Percentiles rank a stretch among this genome's conserved stretches.
Evolutionary conservation across 1,140 invertebrate genomes (phyloP).

Genomic region (Gonatopus flavifemur): DNA sequence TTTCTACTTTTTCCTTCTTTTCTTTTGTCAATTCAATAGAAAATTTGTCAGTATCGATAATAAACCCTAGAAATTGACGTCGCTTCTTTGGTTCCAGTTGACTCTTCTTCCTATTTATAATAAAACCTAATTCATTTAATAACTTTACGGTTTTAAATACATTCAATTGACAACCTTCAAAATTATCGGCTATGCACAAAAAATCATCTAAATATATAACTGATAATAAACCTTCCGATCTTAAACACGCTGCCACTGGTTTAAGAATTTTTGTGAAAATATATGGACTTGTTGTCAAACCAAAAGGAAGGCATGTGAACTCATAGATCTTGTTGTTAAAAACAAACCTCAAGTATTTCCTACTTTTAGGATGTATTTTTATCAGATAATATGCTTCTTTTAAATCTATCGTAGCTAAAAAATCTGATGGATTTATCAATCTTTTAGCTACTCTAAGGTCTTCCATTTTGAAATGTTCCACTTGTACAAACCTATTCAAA

Average conservation of each 20-base stretch:
- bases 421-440: slow-evolving; percentile 9
- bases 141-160: neutral
- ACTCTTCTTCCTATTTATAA: slow-evolving; percentile 8
- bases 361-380: no score
- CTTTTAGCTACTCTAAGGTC: slow-evolving; percentile 15
- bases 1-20: neutral
- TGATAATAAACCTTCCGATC: neutral
- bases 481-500: slow-evolving; percentile 30
- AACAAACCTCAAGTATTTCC: neutral
- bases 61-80: slow-evolving; percentile 8
- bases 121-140: slow-evolving; percentile 4
- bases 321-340: neutral
- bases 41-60: slow-evolving; percentile 1
- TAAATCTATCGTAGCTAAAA: no score
- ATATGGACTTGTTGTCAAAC: neutral
- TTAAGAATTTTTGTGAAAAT: neutral
- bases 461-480: slow-evolving; percentile 36
- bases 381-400: no score
- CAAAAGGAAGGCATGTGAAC: neutral
- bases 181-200: neutral
- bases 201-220: slow-evolving; percentile 15
- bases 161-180: neutral
- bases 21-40: neutral
- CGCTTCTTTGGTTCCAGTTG: neutral
- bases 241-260: slow-evolving; percentile 1